Evolutionary conservation across 2,888 invertebrate genomes (phyloP), one percentile per base, ranked within the genome.

Genomic region (Parnassius orleans): DNA sequence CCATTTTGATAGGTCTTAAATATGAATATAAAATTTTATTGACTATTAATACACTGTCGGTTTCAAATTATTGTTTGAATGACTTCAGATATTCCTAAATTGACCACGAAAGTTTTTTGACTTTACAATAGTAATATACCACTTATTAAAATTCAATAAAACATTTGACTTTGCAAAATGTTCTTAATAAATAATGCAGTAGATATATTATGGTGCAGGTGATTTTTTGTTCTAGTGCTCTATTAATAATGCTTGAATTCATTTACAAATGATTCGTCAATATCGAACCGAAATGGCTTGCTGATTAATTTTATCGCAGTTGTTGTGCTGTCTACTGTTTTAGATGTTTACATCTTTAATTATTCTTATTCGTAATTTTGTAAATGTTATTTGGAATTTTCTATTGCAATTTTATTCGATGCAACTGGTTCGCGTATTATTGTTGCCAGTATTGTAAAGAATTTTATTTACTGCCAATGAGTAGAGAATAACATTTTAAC

Each of bases 271-370:
- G 7, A 48, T 48, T 48, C 14, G 11, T 54, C 42, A 46, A 46
- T 53, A 44, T 56, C 44, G 50, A 50, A 66, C 53, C 47, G 24
- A 63, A 60, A 63, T 62, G 53, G 55, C 58, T 61, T 57, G 60
- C 63, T 19, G 64, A 63, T 62, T 65, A 60, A 61, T 62, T 64
- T 65, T 64, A 68, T 71, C 78, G 75, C 82, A 80, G 75, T 19
- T 46, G 46, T 77, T 78, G 78, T 78, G 72, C 72, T 78, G 71
- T 83, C 74, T 83, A 81, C 79, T 80, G 80, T 83, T 83, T 83
- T 81, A 80, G 78, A 86, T 78, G 72, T 81, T 86, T 87, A 86
- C 86, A 84, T 87, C 84, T 86, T 63, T 85, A 83, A 68, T 66
- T 68, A 66, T 59, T 65, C 66, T 70, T 79, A 79, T 74, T 68